phyloP scores from a whole-genome alignment of 1,140 invertebrate genomes.

The Oscheius sp. region DNA sequence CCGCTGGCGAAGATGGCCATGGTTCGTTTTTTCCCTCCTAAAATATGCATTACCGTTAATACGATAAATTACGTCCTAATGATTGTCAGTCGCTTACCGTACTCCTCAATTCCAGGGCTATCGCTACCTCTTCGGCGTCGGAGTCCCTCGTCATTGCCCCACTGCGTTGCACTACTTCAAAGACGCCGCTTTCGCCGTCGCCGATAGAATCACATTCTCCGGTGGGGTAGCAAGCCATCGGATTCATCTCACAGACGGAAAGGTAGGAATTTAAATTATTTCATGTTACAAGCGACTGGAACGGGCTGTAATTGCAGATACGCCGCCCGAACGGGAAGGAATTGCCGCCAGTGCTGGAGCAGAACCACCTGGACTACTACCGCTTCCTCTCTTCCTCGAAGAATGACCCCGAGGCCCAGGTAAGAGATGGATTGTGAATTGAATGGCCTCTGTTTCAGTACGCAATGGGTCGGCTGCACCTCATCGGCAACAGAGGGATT shows the following conservation, averaged over 20 bases:
- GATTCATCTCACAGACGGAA: background rate
- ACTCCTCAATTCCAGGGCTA: background rate
- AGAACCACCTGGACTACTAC: constrained; percentile 94
- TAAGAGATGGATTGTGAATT: constrained; percentile 77
- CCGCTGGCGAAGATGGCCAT: background rate
- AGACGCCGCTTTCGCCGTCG: background rate
- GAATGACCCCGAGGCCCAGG: constrained; percentile 72
- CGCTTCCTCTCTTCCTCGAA: constrained; percentile 66
- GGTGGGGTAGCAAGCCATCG: background rate
- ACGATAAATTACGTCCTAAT: no score
- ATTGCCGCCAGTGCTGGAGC: constrained; percentile 74
- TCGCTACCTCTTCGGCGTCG: background rate
- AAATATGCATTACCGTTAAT: background rate
- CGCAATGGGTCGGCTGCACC: background rate
- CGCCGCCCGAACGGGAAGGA: no score
- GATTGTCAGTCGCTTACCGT: background rate
- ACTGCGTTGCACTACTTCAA: background rate
- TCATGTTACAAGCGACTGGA: constrained; percentile 66
- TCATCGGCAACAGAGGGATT: background rate
- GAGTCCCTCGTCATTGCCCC: background rate
- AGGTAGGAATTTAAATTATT: constrained; percentile 64
- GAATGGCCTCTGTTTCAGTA: constrained; percentile 68
- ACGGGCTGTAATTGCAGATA: no score
- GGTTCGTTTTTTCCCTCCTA: background rate
- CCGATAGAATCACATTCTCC: background rate